Evolutionary conservation across 2,888 invertebrate genomes (phyloP), one percentile per base, ranked within the genome.

Genomic region (Elegia similella): DNA sequence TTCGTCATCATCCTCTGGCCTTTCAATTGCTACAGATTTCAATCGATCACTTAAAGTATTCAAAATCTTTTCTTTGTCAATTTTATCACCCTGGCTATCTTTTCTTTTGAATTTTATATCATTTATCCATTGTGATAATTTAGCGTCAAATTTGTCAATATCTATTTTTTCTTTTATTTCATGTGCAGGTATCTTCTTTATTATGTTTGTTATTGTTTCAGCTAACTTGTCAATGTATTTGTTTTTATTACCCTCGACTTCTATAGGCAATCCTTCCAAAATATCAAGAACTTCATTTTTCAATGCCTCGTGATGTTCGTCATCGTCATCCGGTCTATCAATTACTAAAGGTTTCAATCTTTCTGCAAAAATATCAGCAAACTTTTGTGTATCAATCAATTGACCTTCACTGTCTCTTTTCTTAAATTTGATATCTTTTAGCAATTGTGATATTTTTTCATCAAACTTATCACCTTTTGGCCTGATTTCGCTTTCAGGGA

Each of bases 81-180:
- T 34, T 34, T 5, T 13, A 12, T 50, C 34, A 12, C 50, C 50
- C 16, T 34, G 55, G 7, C 64, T 54, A 17, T 59, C 53, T 15
- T 12, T 52, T 32, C 32, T 57, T 44, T 61, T 60, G 55, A 75
- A 69, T 32, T 62, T 43, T 0, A 74, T 29, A 34, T 55, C 59
- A n/a, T 58, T 52, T 6, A 77, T 38, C 63, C 71, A 74, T n/a
- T 64, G 56, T 52, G 52, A 55, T 13, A 73, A 59, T 52, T 56
- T 47, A 6, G 64, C 58, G 55, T 62, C 38, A 32, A 57, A 52
- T 52, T 63, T 52, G 7, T 59, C 16, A 5, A 23, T 23, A 38
- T 38, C 38, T 38, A 6, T 12, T 42, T 23, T 0, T 38, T 15
- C 58, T 42, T 57, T 55, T 2, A 46, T 44, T 32, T 42, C 52